Percentiles rank a stretch among this genome's conserved stretches.
phyloP scores from a whole-genome alignment of 2,113 vertebrate species.

The Bubo bubo region DNA sequence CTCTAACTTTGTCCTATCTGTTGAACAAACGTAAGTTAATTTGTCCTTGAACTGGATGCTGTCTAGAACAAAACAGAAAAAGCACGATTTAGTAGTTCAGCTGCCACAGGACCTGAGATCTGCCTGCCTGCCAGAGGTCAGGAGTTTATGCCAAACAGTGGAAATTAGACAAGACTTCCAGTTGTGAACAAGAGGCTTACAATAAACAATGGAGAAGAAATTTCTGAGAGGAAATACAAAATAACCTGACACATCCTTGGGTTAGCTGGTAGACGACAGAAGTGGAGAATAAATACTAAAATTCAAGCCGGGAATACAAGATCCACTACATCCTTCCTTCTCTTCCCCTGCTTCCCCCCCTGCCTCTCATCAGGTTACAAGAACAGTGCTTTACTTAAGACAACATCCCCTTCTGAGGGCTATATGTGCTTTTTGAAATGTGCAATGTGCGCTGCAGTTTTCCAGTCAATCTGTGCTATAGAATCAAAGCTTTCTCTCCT shows the following conservation, averaged over 20 bases:
- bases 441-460: not conserved
- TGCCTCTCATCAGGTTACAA: not conserved
- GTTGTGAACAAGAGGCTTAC: not conserved
- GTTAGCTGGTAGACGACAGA: not conserved
- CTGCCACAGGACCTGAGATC: not conserved
- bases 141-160: not conserved
- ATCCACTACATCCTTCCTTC: conserved; percentile 26
- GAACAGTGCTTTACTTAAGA: not conserved
- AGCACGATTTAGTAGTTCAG: not conserved
- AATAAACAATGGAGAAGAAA: conserved; percentile 27
- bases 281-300: conserved; percentile 12
- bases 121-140: not conserved
- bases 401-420: not conserved
- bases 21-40: not conserved
- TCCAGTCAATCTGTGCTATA: not conserved
- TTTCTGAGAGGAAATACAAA: conserved; percentile 12
- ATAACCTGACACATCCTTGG: not conserved
- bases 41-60: not conserved
- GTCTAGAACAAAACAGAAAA: not conserved
- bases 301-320: not conserved
- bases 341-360: not conserved
- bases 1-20: not conserved
- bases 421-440: not conserved
- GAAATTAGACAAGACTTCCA: not conserved
- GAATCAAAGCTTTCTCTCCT: not conserved